These are phyloP conservation scores for Delphinapterus leucas DNA, from an alignment of 2,113 vertebrate genomes.

Conservation along the genomic window DNA sequence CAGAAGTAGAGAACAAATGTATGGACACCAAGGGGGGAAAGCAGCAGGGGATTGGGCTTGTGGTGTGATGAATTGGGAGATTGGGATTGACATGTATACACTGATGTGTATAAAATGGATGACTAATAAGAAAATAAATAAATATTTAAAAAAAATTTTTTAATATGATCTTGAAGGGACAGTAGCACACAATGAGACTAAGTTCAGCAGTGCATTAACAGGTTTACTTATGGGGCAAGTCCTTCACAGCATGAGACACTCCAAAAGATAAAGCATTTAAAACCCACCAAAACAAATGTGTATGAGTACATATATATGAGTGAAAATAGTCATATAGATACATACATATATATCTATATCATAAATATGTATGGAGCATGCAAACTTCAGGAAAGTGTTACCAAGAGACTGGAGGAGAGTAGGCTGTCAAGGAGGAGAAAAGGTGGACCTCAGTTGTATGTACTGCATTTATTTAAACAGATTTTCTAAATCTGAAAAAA, in stretches of 20 bases:
- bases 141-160: too few species aligned
- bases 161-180: not conserved
- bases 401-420: not conserved
- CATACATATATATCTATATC: not conserved
- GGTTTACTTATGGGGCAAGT: not conserved
- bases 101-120: too few species aligned
- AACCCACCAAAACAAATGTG: not conserved
- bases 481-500: not conserved
- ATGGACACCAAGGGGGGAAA: too few species aligned
- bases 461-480: not conserved
- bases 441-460: not conserved
- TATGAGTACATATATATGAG: not conserved
- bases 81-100: too few species aligned
- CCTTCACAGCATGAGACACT: not conserved
- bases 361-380: not conserved
- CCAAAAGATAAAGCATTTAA: not conserved
- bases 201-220: not conserved
- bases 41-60: too few species aligned
- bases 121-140: too few species aligned
- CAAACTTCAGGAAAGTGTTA: not conserved
- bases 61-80: too few species aligned
- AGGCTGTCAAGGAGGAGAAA: not conserved
- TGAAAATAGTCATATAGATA: not conserved
- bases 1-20: too few species aligned
- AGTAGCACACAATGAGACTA: not conserved